phyloP scores from a whole-genome alignment of 2,888 invertebrate species.

The Rhamnusium bicolor region DNA sequence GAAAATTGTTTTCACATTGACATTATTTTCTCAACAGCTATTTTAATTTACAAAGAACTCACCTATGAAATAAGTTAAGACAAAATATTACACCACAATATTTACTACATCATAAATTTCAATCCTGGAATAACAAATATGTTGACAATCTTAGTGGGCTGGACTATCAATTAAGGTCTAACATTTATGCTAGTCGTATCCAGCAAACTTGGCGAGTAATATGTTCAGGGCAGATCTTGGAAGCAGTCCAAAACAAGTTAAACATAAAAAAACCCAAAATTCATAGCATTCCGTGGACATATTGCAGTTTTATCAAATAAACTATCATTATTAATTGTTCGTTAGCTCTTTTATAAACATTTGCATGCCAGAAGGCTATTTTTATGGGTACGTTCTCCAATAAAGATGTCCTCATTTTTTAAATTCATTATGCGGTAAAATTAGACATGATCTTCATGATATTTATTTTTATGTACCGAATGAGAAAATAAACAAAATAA shows the following conservation, averaged over 20 bases:
- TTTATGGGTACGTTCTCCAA: neutral
- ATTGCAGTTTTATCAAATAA: constrained; percentile 21
- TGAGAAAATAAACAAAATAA: neutral
- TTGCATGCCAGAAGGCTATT: constrained; percentile 1
- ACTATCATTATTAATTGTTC: constrained; percentile 17
- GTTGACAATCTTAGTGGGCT: constrained; percentile 45
- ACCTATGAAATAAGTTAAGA: constrained; percentile 13
- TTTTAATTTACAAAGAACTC: constrained; percentile 13
- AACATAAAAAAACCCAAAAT: constrained; percentile 4
- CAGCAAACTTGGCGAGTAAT: constrained; percentile 35
- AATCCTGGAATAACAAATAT: constrained; percentile 23
- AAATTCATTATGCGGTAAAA: neutral
- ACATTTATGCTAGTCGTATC: constrained; percentile 47
- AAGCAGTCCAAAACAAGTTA: constrained; percentile 7
- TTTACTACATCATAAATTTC: constrained; percentile 29
- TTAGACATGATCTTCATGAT: neutral
- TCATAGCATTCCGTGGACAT: constrained; percentile 13
- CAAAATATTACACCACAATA: constrained; percentile 17
- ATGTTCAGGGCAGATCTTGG: constrained; percentile 30
- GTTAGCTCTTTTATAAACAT: constrained; percentile 2
- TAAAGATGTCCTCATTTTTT: neutral
- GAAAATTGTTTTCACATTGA: no score
- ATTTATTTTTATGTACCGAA: neutral
- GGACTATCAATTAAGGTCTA: constrained; percentile 47
- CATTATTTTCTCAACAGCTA: neutral